Percentiles rank a stretch among this genome's conserved stretches.
Evolutionary conservation across 2,113 vertebrate genomes (phyloP).

Genomic region (Serranochromis macrocephalus): DNA sequence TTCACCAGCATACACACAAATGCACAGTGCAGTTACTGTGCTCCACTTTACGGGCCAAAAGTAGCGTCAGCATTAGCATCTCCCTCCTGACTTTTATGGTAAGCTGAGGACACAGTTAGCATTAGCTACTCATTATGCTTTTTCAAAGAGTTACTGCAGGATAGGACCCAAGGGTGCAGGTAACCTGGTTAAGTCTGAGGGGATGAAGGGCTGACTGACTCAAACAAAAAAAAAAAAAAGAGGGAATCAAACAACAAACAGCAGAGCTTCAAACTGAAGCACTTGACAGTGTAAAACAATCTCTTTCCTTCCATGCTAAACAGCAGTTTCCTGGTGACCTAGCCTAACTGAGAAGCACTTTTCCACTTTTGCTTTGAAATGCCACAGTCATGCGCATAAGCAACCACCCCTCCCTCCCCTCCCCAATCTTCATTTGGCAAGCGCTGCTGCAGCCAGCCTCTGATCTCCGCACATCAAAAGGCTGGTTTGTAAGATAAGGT

Average conservation of each 20-base stretch:
- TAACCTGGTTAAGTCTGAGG: conserved; percentile 23
- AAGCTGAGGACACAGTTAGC: conserved; percentile 30
- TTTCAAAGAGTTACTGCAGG: conserved; percentile 3
- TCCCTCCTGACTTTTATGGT: background rate
- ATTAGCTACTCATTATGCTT: background rate
- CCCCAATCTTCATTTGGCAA: conserved; percentile 85
- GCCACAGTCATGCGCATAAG: conserved; percentile 78
- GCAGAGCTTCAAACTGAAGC: conserved; percentile 30
- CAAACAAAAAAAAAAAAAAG: background rate
- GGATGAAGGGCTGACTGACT: background rate
- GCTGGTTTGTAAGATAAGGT: conserved; percentile 92
- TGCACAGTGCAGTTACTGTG: background rate
- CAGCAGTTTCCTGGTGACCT: conserved; percentile 73
- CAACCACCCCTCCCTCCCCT: conserved; percentile 40
- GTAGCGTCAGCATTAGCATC: conserved; percentile 21
- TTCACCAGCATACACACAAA: background rate
- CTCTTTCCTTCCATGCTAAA: conserved; percentile 31
- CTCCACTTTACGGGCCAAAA: background rate
- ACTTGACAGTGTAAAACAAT: conserved; percentile 29
- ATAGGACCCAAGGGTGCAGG: conserved; percentile 1
- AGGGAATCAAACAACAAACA: conserved; percentile 11
- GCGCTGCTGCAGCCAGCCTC: conserved; percentile 81
- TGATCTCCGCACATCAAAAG: conserved; percentile 92
- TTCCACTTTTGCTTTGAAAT: conserved; percentile 83
- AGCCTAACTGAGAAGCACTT: conserved; percentile 77